Percentiles rank a stretch among this genome's conserved stretches.
Conservation (phyloP, 2,113 vertebrate species). For the Triplophysa tibetana region DNA sequence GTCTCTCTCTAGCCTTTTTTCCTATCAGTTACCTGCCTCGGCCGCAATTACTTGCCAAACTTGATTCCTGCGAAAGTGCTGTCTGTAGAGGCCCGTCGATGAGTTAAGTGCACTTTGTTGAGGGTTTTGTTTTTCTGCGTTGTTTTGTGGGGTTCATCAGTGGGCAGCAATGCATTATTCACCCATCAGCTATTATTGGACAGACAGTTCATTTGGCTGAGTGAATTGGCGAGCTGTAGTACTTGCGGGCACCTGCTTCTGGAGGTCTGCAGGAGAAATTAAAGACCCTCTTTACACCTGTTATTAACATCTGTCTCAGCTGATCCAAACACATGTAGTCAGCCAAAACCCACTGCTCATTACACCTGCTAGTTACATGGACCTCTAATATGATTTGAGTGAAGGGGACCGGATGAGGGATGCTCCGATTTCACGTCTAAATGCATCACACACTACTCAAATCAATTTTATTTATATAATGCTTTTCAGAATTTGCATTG, state of each 20-base stretch:
- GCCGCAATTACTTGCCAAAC: constrained; percentile 2
- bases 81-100: constrained; percentile 1
- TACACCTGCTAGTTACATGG: too few species aligned
- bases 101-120: constrained; percentile 35
- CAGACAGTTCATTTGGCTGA: constrained; percentile 32
- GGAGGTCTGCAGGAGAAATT: not conserved
- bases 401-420: too few species aligned
- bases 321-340: not conserved
- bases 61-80: constrained; percentile 26
- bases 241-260: constrained; percentile 1
- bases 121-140: constrained; percentile 6
- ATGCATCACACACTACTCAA: too few species aligned
- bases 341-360: too few species aligned
- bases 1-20: constrained; percentile 1
- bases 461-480: too few species aligned
- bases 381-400: too few species aligned
- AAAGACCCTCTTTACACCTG: not conserved
- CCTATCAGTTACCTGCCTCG: constrained; percentile 7
- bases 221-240: not conserved
- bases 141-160: constrained; percentile 39
- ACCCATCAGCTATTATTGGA: constrained; percentile 34
- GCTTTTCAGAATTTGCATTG: too few species aligned
- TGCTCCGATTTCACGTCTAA: too few species aligned
- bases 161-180: constrained; percentile 8
- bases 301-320: not conserved